Conservation (phyloP, 2,797 vertebrate species). For the Chiloscyllium punctatum region DNA sequence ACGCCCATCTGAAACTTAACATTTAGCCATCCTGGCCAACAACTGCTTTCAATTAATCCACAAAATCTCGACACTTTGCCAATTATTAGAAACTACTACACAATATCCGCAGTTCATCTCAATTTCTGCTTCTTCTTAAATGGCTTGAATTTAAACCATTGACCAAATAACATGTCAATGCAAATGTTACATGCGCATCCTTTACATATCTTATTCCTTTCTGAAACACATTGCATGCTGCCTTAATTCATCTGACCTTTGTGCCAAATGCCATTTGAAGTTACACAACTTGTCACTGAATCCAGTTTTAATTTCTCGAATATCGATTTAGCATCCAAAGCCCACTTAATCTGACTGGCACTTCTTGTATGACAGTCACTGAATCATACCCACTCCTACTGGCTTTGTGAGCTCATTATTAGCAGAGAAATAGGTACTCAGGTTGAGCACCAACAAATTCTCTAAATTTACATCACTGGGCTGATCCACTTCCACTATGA, state of each 20-base stretch:
- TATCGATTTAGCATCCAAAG: not conserved
- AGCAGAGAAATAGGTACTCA: not conserved
- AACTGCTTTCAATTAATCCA: not conserved
- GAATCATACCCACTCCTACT: not conserved
- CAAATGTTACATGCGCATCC: not conserved
- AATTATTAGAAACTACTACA: not conserved
- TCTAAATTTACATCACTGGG: not conserved
- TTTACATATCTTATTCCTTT: not conserved
- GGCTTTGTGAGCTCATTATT: not conserved
- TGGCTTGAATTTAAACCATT: not conserved
- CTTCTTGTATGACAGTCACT: not conserved
- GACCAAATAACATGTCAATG: not conserved
- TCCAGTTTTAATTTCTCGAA: not conserved
- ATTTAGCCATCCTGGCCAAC: not conserved
- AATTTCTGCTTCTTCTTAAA: not conserved
- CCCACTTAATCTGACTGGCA: not conserved
- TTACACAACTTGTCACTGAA: not conserved
- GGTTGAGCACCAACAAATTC: not conserved
- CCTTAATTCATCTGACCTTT: not conserved
- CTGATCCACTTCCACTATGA: not conserved
- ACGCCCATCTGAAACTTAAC: not conserved
- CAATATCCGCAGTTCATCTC: not conserved
- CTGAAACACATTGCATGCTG: not conserved
- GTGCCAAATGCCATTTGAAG: not conserved
- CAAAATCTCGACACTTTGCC: not conserved